Evolutionary conservation across 1,140 invertebrate genomes (phyloP), one percentile per base, ranked within the genome.

Genomic region (Scaptomyza pallida): DNA sequence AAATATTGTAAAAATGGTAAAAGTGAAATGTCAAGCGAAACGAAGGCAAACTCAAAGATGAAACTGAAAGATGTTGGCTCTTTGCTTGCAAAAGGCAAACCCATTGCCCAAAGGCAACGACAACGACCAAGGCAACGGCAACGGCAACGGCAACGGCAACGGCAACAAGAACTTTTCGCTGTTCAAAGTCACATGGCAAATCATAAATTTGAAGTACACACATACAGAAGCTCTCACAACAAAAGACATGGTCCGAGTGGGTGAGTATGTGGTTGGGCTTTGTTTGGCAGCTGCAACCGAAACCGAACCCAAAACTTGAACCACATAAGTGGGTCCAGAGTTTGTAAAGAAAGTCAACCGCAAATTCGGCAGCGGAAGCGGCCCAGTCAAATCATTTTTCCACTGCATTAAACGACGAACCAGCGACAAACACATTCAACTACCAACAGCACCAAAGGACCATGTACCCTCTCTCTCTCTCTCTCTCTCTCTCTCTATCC

Each of bases 1-100:
- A 72, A 69, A 85, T 79, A 70, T 76, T 78, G 72, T 72, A 70
- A 72, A 59, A 72, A 61, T 65, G 76, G 63, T 70, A 74, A 85
- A 86, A 85, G 81, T 86, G 70, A 86, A 86, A 86, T 86, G 81
- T 86, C 78, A 81, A 88, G 74, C 81, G 81, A 81, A 76, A 77
- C 70, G 70, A 77, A 81, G 63, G 44, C 51, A 68, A 79, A 57
- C 48, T 33, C 43, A 44, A 50, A 59, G 56, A 70, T 52, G 30
- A 37, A 61, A 51, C 43, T 40, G 19, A 73, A 68, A 67, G 54
- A 71, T 37, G 40, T 9, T 16, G 23, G 23, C 1, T 26, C 4
- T 26, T 6, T 26, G 23, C 43, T 30, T n/a, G n/a, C n/a, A 64
- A 51, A 56, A 48, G 21, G 48, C 30, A 50, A 57, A 47, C 13